Conservation (phyloP, 2,797 vertebrate species). For the Odontamblyopus lacepedii region DNA sequence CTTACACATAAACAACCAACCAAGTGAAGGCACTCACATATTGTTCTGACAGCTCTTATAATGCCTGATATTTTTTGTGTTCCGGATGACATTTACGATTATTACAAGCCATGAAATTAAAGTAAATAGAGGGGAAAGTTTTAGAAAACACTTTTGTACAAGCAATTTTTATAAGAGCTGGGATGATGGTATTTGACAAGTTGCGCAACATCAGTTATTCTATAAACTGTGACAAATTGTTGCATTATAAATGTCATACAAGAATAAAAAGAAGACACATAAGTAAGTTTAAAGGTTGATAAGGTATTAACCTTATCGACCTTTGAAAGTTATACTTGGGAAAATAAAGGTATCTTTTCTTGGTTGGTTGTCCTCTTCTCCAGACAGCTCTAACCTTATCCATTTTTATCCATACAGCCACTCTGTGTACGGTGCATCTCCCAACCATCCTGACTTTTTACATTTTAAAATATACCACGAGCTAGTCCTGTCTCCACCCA, state of each 20-base stretch:
- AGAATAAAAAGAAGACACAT: not conserved
- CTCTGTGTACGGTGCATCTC: not conserved
- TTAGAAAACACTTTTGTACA: not conserved
- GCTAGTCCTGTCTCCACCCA: no score
- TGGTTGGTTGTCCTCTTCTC: not conserved
- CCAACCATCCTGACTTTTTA: no score
- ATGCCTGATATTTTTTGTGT: conserved; percentile 4
- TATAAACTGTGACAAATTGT: conserved; percentile 1
- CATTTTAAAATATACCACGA: no score
- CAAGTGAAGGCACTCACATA: not conserved
- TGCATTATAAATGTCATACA: conserved; percentile 3
- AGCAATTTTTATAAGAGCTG: not conserved
- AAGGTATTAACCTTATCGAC: not conserved
- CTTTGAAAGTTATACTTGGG: not conserved
- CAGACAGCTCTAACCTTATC: not conserved
- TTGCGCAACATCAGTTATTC: conserved; percentile 6
- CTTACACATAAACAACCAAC: conserved; percentile 19
- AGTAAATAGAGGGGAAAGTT: conserved; percentile 1
- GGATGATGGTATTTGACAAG: not conserved
- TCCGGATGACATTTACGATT: conserved; percentile 4
- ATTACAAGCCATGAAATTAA: not conserved
- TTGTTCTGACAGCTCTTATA: conserved; percentile 10
- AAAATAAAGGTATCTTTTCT: not conserved
- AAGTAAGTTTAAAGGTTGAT: not conserved
- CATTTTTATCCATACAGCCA: not conserved